Base-by-base conservation (phyloP, 1,140 invertebrate species). In the Drosophila grimshawi region DNA sequence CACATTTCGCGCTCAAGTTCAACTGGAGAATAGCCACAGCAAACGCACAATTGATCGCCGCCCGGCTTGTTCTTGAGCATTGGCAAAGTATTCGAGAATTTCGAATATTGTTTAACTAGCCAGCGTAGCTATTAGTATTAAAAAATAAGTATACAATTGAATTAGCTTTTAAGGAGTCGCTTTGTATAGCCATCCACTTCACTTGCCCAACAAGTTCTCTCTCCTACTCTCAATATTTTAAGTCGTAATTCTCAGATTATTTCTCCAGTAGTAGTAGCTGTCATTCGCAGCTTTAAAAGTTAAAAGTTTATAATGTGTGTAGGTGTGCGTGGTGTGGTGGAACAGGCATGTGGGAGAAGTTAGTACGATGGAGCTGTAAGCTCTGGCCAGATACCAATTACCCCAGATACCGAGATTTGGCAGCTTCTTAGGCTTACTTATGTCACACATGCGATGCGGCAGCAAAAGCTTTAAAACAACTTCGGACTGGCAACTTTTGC, bases 351-450 rank as follows among this genome's bases (percentile, higher is more conserved):
- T 3, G 35, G 35, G 30, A 46, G 29, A 61, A 61, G 61, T 63
- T 52, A 33, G 30, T 59, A 33, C 32, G 49, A 67, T 67, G 53
- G 64, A 61, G 48, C 32, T 70, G 49, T 70, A 70, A 70, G 41
- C 67, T 52, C 46, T 39, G 11, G 30, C 57, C 39, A 52, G 41
- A 56, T 60, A 45, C 39, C 56, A 65, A 45, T 56, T 46, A 55
- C 33, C 10, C 30, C 10, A 68, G 39, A 52, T 61, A 48, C 59
- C 33, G 8, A 55, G 59, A 82, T 80, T 76, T 74, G 52, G 78
- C 55, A 76, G 68, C 77, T 77, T 68, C 80, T 83, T 88, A 79
- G 83, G 76, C 83, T 86, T 88, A 86, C 83, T 86, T 82, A 88
- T 86, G 82, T 88, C 82, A 86, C 74, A 81, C 81, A 85, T 74